Conservation (phyloP, 2,113 vertebrate genomes). For the Leucopternis melanops region DNA sequence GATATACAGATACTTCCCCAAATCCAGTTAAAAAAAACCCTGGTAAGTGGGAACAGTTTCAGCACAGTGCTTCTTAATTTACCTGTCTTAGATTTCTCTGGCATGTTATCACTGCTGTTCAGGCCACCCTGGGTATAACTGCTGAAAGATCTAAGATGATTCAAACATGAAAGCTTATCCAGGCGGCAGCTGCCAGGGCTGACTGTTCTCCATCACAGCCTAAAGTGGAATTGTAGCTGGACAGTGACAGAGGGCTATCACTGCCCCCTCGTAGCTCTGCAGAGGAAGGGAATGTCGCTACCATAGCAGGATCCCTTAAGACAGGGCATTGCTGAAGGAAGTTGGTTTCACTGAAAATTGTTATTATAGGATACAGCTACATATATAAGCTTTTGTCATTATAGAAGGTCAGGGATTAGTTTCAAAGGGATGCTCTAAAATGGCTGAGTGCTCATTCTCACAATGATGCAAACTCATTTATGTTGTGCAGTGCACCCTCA, state of each 20-base stretch:
- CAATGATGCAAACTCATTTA: neutral
- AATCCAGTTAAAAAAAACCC: neutral
- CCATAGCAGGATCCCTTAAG: neutral
- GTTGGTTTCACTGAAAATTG: neutral
- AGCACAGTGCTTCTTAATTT: neutral
- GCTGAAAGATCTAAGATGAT: neutral
- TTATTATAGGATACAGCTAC: neutral
- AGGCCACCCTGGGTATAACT: neutral
- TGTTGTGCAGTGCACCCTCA: neutral
- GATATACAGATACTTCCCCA: neutral
- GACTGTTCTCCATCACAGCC: neutral
- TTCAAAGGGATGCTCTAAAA: neutral
- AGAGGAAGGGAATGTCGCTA: neutral
- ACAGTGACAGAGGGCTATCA: neutral
- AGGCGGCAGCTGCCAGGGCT: neutral
- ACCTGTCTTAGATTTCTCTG: neutral
- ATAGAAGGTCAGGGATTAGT: neutral
- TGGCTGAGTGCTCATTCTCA: neutral
- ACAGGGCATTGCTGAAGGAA: neutral
- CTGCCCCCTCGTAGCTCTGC: neutral
- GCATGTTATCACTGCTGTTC: neutral
- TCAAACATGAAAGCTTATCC: neutral
- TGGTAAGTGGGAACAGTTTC: neutral
- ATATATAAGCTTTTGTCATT: neutral
- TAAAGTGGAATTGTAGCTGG: neutral